These are phyloP conservation scores for Epinotia brunnichana DNA, from an alignment of 2,888 invertebrate genomes.

Conservation along the genomic window DNA sequence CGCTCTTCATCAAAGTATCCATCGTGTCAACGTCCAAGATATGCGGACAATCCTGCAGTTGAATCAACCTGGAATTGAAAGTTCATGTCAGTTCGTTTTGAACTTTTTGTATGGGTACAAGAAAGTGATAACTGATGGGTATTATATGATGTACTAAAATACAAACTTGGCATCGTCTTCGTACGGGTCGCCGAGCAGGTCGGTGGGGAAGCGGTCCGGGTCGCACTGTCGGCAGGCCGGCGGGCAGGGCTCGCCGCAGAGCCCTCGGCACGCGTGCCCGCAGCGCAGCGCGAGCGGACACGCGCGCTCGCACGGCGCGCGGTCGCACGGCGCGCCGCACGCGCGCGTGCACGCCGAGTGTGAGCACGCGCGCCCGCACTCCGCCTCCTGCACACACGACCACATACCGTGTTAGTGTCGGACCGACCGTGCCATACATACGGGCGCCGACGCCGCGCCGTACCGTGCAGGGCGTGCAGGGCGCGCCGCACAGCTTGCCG, in stretches of 20 bases:
- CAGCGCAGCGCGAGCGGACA: constrained; percentile 67
- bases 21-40: constrained; percentile 74
- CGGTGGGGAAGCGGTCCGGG: constrained; percentile 72
- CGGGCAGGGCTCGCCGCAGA: constrained; percentile 88
- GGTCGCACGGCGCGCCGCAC: constrained; percentile 43
- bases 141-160: not conserved
- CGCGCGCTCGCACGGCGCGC: constrained; percentile 22
- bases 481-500: constrained; percentile 74
- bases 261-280: constrained; percentile 86
- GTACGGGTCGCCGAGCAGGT: constrained; percentile 67
- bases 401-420: not conserved
- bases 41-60: constrained; percentile 81
- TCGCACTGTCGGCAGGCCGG: constrained; percentile 83
- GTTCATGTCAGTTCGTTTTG: not conserved
- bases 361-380: constrained; percentile 70
- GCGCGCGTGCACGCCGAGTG: constrained; percentile 4
- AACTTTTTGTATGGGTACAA: not conserved
- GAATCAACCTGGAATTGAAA: constrained; percentile 71
- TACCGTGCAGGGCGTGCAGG: constrained; percentile 80
- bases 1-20: constrained; percentile 69
- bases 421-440: not conserved
- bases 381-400: constrained; percentile 58
- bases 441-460: constrained; percentile 1
- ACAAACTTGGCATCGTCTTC: constrained; percentile 79
- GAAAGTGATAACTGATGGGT: no score